Percentiles rank a stretch among this genome's conserved stretches.
These are phyloP conservation scores for Herpetotheres cachinnans DNA, from an alignment of 2,113 vertebrate genomes.

Conservation along the genomic window DNA sequence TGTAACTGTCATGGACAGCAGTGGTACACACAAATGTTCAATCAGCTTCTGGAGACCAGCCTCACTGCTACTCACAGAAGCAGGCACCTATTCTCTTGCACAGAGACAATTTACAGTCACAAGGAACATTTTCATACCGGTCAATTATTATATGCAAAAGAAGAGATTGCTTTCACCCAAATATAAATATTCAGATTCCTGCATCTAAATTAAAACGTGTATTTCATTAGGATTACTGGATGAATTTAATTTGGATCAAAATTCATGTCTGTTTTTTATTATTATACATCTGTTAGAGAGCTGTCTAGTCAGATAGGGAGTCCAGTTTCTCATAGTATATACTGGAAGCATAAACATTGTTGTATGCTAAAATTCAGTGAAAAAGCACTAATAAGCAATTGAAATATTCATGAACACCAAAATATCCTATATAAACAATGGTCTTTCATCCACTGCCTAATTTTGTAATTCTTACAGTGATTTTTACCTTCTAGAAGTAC, in stretches of 20 bases:
- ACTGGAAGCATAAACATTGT: not conserved
- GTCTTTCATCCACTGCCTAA: not conserved
- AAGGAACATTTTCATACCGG: not conserved
- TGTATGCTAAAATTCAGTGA: not conserved
- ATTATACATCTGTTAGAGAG: not conserved
- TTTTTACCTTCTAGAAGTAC: not conserved
- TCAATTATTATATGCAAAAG: not conserved
- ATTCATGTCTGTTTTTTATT: not conserved
- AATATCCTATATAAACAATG: not conserved
- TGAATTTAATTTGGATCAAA: not conserved
- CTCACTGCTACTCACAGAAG: not conserved
- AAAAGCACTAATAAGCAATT: not conserved
- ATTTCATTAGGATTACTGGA: not conserved
- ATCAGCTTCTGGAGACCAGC: not conserved
- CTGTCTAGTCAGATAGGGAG: not conserved
- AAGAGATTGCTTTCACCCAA: not conserved
- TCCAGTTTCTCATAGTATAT: not conserved
- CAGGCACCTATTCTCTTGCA: not conserved
- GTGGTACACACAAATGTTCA: not conserved
- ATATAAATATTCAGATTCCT: not conserved
- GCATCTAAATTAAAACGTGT: not conserved
- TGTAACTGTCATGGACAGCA: not conserved
- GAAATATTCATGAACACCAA: not conserved
- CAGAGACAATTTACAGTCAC: not conserved
- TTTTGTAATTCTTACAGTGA: not conserved